These are phyloP conservation scores for Pachyseris speciosa DNA, from an alignment of 64 coral and sea anemone genomes.

Conservation along the genomic window DNA sequence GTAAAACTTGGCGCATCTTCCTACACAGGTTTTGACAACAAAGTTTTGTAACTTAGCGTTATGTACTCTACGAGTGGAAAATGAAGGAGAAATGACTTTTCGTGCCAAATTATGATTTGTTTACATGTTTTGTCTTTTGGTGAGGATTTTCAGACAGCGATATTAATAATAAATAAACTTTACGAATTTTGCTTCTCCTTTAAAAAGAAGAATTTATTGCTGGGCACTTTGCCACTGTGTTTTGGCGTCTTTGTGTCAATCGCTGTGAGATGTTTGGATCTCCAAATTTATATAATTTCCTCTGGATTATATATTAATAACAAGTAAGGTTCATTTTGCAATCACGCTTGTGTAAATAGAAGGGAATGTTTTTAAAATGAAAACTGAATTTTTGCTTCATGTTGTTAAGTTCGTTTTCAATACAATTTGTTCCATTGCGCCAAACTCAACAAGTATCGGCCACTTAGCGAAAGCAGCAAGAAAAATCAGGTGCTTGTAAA, in stretches of 20 bases:
- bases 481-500: not conserved
- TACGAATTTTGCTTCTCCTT: not conserved
- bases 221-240: not conserved
- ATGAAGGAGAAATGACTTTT: not conserved
- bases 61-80: too few relatives aligned
- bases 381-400: too few relatives aligned
- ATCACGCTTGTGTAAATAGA: not conserved
- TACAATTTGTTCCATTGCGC: not conserved
- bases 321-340: too few relatives aligned
- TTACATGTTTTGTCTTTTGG: not conserved
- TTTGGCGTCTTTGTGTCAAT: not conserved
- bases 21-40: too few relatives aligned
- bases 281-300: not conserved
- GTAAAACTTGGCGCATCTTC: too few relatives aligned
- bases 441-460: not conserved
- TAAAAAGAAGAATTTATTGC: not conserved
- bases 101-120: not conserved
- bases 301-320: not conserved
- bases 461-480: not conserved
- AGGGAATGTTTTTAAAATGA: not conserved
- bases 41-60: too few relatives aligned
- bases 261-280: not conserved
- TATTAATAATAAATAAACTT: slow-evolving; percentile 28
- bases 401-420: too few relatives aligned
- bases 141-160: not conserved